Percentiles rank a stretch among this genome's conserved stretches.
phyloP scores from a whole-genome alignment of 2,888 invertebrate species.

The Rapana venosa region DNA sequence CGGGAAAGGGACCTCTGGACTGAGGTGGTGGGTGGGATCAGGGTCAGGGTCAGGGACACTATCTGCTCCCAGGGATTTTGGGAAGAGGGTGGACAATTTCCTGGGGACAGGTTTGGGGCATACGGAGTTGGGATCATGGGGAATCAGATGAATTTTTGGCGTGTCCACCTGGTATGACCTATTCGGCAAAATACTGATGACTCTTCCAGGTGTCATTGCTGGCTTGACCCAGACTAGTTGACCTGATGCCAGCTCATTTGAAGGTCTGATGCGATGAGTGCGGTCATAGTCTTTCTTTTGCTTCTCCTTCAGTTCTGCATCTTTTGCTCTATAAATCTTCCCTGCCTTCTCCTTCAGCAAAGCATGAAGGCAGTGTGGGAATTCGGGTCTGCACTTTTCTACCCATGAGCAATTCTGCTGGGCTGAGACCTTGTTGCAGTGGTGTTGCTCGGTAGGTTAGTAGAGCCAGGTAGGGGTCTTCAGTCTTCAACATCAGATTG shows the following conservation, averaged over 20 bases:
- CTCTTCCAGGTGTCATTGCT: background rate
- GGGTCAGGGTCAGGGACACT: no score
- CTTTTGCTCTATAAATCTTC: background rate
- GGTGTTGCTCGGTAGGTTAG: slow-evolving; percentile 33
- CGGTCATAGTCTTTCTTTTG: background rate
- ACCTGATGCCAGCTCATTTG: background rate
- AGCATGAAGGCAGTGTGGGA: background rate
- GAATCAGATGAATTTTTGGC: no score
- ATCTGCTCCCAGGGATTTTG: no score
- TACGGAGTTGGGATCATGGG: no score
- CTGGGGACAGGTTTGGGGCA: no score
- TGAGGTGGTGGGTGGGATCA: no score
- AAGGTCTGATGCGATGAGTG: background rate
- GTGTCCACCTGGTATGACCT: no score
- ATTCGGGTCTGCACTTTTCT: slow-evolving; percentile 26
- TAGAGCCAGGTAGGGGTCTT: slow-evolving; percentile 39
- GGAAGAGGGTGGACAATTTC: no score
- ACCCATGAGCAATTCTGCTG: slow-evolving; percentile 34
- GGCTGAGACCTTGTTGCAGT: slow-evolving; percentile 24
- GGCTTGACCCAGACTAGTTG: background rate
- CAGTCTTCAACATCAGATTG: slow-evolving; percentile 33
- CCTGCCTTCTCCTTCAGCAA: background rate
- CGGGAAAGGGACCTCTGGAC: no score
- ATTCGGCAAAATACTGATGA: no score
- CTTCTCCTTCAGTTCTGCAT: background rate